Conservation (phyloP, 2,888 invertebrate genomes). For the Melikaiella ostensackeni region DNA sequence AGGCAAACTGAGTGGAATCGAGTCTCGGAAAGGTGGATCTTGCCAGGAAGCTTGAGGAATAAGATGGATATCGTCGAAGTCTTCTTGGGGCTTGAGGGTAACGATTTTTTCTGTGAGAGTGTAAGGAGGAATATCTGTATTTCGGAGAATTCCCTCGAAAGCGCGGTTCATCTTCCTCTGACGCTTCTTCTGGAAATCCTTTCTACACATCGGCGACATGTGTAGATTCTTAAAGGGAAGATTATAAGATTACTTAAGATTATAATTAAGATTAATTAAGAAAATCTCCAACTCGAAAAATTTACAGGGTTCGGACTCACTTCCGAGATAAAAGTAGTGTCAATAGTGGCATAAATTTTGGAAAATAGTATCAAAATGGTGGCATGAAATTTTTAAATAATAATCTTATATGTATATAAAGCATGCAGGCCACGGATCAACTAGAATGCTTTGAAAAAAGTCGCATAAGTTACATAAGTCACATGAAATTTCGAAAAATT, state of each 20-base stretch:
- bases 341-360: too few relatives aligned
- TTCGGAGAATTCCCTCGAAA: constrained; percentile 73
- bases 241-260: background rate
- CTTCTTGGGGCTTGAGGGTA: constrained; percentile 60
- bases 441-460: too few relatives aligned
- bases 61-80: constrained; percentile 27
- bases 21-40: constrained; percentile 48
- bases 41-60: constrained; percentile 55
- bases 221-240: constrained; percentile 49
- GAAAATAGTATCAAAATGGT: too few relatives aligned
- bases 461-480: too few relatives aligned
- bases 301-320: background rate
- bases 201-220: constrained; percentile 66
- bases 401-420: too few relatives aligned
- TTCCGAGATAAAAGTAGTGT: too few relatives aligned
- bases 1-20: constrained; percentile 14
- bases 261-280: background rate
- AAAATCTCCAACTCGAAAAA: background rate
- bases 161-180: constrained; percentile 79
- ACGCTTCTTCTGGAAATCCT: constrained; percentile 75
- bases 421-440: too few relatives aligned
- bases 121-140: constrained; percentile 40
- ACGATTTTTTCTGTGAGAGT: constrained; percentile 58
- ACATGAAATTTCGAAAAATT: too few relatives aligned
- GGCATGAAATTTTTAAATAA: too few relatives aligned